A percentile compares a stretch with the other conserved stretches of the same genome.
phyloP scores from a whole-genome alignment of 92 coral and sea anemone species.

The Parazoanthus swiftii region DNA sequence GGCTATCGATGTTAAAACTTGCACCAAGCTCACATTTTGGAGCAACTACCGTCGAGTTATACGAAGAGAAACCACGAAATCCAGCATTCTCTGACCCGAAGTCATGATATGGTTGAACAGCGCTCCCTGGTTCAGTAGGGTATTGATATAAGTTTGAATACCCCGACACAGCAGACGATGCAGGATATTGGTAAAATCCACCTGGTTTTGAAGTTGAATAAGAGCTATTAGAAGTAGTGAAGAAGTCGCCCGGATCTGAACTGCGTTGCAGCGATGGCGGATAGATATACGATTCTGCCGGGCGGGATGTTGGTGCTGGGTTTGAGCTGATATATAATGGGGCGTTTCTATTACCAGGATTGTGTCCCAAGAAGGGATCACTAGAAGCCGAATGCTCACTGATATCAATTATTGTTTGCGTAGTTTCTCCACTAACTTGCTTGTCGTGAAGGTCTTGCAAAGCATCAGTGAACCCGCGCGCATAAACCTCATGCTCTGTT shows the following conservation, averaged over 20 bases:
- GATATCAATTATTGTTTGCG: slow-evolving; percentile 68
- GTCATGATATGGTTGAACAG: slow-evolving; percentile 76
- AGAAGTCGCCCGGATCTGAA: slow-evolving; percentile 73
- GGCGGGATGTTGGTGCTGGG: slow-evolving; percentile 66
- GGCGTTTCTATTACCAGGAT: slow-evolving; percentile 55
- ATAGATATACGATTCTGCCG: slow-evolving; percentile 65
- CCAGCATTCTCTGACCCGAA: slow-evolving; percentile 66
- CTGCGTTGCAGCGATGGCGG: slow-evolving; percentile 57
- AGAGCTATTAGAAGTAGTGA: slow-evolving; percentile 57
- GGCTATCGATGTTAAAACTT: slow-evolving; percentile 72
- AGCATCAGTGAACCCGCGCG: slow-evolving; percentile 97
- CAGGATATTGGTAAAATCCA: slow-evolving; percentile 69
- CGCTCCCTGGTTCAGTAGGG: slow-evolving; percentile 65
- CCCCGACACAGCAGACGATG: slow-evolving; percentile 54
- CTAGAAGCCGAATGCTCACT: slow-evolving; percentile 72
- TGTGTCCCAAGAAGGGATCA: slow-evolving; percentile 91
- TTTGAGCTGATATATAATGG: slow-evolving; percentile 55
- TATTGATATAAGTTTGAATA: slow-evolving; percentile 73
- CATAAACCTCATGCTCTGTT: slow-evolving; percentile 67
- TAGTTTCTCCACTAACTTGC: slow-evolving; percentile 71
- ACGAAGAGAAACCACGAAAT: slow-evolving; percentile 83
- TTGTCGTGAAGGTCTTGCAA: slow-evolving; percentile 97
- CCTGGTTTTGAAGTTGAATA: slow-evolving; percentile 68
- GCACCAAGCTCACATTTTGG: slow-evolving; percentile 78
- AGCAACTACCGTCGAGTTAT: slow-evolving; percentile 74